Base-by-base conservation (phyloP, 2,888 invertebrate species). In the Watsonalla cultraria region DNA sequence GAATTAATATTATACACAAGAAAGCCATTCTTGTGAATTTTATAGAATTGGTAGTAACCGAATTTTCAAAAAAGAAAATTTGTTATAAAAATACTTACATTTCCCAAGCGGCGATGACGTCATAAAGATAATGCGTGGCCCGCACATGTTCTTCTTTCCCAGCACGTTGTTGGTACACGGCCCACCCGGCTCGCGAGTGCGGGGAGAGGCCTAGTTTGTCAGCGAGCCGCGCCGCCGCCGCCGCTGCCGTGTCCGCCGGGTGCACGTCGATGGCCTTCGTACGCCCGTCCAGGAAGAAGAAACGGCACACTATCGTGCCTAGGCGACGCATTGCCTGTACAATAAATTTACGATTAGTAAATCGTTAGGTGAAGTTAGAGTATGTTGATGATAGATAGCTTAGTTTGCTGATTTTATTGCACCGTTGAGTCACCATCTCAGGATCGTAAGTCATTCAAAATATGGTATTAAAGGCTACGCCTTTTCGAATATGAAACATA, bases 251-350 rank as follows among this genome's bases (percentile, higher is more conserved):
- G 80, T 98, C 98, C 0, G 97, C 97, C 0, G 98, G 97, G 89
- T 98, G 97, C 33, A 98, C 96, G 82, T 98, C 97, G 60, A 98
- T 96, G 0, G 98, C 98, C 83, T 98, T 98, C 0, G 98, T 98
- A 54, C 98, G 94, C 0, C 98, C 97, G 83, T 98, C 98, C 79
- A 98, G 92, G 90, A 98, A 98, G 92, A 97, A 97, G 87, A 98
- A 97, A 50, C 97, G 93, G 79, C 97, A 98, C 0, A 98, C 97
- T 64, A 98, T 96, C 0, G 98, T 97, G 54, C 97, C 97, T 34
- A 98, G 92, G 48, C 97, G 93, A 67, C 96, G 93, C 96, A 97
- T 97, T 0, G 97, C 97, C 95, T 96, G 68, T 4, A 42, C 11
- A 42, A 37, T 11, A 42, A 8, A 42, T 11, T 11, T 8, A 24